These are phyloP conservation scores for Limnephilus lunatus DNA, from an alignment of 2,888 invertebrate genomes.

Conservation along the genomic window DNA sequence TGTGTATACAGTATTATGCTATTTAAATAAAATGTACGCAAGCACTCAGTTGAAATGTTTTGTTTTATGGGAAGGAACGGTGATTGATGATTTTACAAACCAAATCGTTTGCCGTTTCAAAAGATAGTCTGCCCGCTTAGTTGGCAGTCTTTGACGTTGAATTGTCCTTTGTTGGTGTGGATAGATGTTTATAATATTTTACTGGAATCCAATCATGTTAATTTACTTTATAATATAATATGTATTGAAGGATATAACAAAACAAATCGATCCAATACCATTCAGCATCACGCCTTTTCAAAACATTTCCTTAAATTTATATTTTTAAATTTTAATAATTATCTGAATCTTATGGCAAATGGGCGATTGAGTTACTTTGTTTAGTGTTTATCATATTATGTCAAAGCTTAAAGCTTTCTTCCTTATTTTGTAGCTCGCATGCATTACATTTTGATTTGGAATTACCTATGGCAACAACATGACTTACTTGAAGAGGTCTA, in stretches of 20 bases:
- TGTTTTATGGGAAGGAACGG: slow-evolving; percentile 47
- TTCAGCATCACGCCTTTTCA: slow-evolving; percentile 52
- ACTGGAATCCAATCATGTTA: slow-evolving; percentile 39
- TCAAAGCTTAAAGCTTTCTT: slow-evolving; percentile 67
- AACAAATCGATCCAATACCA: slow-evolving; percentile 24
- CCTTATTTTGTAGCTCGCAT: slow-evolving; percentile 65
- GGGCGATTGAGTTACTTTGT: slow-evolving; percentile 64
- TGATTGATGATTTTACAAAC: slow-evolving; percentile 44
- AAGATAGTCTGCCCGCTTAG: neutral
- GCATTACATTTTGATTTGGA: slow-evolving; percentile 62
- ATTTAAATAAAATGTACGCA: slow-evolving; percentile 29
- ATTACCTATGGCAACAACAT: slow-evolving; percentile 65
- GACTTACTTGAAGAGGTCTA: slow-evolving; percentile 65
- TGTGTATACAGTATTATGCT: slow-evolving; percentile 25
- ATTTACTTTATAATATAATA: neutral
- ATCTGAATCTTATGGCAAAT: slow-evolving; percentile 64
- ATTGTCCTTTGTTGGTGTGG: slow-evolving; percentile 11
- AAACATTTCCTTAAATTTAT: slow-evolving; percentile 52
- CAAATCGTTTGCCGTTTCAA: slow-evolving; percentile 55
- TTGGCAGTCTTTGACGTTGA: neutral
- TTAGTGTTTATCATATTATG: slow-evolving; percentile 65
- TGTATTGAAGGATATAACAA: slow-evolving; percentile 21
- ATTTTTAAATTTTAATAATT: slow-evolving; percentile 57
- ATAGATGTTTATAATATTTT: slow-evolving; percentile 19
- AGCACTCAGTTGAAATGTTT: slow-evolving; percentile 31